Conservation (phyloP, 1,140 invertebrate genomes). For the Anastrepha obliqua region DNA sequence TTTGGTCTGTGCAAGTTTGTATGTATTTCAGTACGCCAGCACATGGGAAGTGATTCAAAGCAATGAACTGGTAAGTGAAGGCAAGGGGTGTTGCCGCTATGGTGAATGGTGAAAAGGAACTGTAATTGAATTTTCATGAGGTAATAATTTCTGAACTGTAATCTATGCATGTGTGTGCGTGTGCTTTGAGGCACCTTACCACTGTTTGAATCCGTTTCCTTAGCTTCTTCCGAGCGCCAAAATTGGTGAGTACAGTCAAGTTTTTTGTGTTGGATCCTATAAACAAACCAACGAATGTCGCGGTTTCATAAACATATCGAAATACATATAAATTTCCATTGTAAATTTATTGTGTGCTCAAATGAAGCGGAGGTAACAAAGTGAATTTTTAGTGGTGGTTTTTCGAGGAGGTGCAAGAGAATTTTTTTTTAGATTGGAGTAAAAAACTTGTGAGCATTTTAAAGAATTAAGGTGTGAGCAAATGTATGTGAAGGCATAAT, state of each 20-base stretch:
- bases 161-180: background rate
- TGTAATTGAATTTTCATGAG: constrained; percentile 51
- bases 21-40: background rate
- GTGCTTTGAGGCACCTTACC: background rate
- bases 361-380: background rate
- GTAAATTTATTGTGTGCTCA: no score
- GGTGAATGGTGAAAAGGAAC: background rate
- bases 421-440: no score
- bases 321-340: no score
- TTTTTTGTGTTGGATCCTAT: background rate
- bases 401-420: no score
- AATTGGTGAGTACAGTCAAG: background rate
- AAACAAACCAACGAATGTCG: background rate
- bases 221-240: background rate
- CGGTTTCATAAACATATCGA: background rate
- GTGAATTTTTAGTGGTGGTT: background rate
- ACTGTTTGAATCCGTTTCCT: background rate
- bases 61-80: background rate
- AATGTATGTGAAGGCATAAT: no score
- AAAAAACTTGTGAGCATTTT: no score
- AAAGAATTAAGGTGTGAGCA: no score
- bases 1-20: background rate
- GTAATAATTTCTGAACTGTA: constrained; percentile 33
- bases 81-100: background rate
- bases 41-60: background rate